Evolutionary conservation across 1,140 invertebrate genomes (phyloP), one percentile per base, ranked within the genome.

Genomic region (Centruroides vittatus): DNA sequence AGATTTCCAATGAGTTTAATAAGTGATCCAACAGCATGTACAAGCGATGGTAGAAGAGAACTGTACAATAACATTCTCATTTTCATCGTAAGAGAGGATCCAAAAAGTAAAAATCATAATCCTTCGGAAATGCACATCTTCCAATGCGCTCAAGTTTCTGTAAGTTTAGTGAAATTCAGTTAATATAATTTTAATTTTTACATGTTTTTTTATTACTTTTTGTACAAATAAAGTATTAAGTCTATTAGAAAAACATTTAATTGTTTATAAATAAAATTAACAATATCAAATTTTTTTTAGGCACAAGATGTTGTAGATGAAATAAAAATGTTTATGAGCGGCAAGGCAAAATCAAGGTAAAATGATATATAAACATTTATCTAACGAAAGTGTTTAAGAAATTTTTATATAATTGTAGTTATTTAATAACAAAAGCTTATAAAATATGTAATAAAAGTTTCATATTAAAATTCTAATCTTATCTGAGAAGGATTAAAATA

Each of bases 21-120:
- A 52, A 85, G 92, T 72, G 89, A 95, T 66, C 95, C 95, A 0
- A 97, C 93, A 7, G 92, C 94, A 4, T 96, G 98, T 73, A 93
- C 90, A n/a, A 93, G 90, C 61, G 85, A 89, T 55, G 93, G 98
- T 75, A 88, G 89, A 10, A 89, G 90, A 76, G 94, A 99, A 74
- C 84, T 96, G 70, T 99, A 98, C 77, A 98, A 98, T 76, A 99
- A 99, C 74, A 93, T 99, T 69, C 78, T 99, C 66, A 86, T 98
- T 34, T 99, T 98, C 75, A 92, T 95, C 61, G 92, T 98, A 46
- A 72, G 72, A 46, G 71, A 74, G 54, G 81, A 82, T 66, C 81
- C 82, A 47, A 74, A 72, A 49, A 70, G 76, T 71, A 73, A 69
- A 69, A 78, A 70, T 66, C 71, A 69, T 66, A 76, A 74, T 61